Evolutionary conservation across 2,113 vertebrate genomes (phyloP).

Genomic region (Mormyrus lacerda): DNA sequence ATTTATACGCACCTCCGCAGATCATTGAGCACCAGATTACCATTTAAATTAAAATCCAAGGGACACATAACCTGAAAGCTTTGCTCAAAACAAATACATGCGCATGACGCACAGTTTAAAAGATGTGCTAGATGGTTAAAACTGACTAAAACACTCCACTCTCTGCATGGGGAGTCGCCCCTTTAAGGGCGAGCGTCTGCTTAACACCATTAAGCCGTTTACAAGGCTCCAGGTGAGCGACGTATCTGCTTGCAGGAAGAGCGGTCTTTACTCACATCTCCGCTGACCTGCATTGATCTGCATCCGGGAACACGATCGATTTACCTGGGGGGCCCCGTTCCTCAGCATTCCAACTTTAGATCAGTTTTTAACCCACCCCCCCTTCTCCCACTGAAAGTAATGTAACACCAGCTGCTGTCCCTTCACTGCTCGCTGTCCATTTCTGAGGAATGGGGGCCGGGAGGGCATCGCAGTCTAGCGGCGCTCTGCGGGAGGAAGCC

Average conservation of each 20-base stretch:
- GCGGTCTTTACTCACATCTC: conserved; percentile 17
- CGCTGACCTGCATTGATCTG: conserved; percentile 33
- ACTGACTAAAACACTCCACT: too few species aligned
- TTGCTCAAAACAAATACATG: conserved; percentile 42
- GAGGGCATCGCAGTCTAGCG: neutral
- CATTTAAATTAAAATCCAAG: conserved; percentile 55
- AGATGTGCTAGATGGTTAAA: conserved; percentile 17
- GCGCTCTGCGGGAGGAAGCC: neutral
- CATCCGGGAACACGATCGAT: conserved; percentile 12
- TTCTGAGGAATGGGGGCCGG: neutral
- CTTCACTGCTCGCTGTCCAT: neutral
- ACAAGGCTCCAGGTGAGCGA: neutral
- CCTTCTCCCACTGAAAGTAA: neutral
- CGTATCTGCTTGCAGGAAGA: conserved; percentile 13
- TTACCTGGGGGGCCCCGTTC: neutral
- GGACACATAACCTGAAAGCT: conserved; percentile 39
- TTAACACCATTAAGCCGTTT: neutral
- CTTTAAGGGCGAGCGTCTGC: neutral
- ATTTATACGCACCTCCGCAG: conserved; percentile 46
- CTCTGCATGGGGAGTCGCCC: neutral
- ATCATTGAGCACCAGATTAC: conserved; percentile 51
- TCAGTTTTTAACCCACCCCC: neutral
- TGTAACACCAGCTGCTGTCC: neutral
- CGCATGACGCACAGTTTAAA: conserved; percentile 40
- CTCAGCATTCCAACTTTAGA: neutral